Evolutionary conservation across 2,888 invertebrate species (phyloP).

Genomic region (Embidobia sp.): DNA sequence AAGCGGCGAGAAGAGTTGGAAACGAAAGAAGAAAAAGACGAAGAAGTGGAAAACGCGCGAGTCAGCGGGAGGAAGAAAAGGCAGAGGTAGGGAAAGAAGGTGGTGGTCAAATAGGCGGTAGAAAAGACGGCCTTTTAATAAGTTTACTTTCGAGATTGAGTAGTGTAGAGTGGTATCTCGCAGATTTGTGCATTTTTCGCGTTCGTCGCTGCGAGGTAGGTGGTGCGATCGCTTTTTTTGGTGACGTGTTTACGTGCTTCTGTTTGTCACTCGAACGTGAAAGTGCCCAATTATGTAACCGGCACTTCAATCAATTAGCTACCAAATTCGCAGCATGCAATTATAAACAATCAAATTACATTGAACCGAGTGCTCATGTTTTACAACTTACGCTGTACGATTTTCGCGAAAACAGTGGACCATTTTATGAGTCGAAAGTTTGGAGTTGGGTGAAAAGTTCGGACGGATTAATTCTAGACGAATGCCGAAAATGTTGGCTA

Average conservation of each 20-base stretch:
- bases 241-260: too few species aligned
- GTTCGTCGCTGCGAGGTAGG: conserved; percentile 37
- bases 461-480: conserved; percentile 28
- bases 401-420: not conserved
- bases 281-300: too few species aligned
- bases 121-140: conserved; percentile 58
- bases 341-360: too few species aligned
- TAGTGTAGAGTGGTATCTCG: conserved; percentile 43
- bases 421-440: not conserved
- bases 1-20: conserved; percentile 34
- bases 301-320: too few species aligned
- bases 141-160: conserved; percentile 54
- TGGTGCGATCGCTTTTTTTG: not conserved
- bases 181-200: conserved; percentile 32
- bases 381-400: not conserved
- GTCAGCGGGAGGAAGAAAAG: conserved; percentile 58
- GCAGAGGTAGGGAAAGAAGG: conserved; percentile 62
- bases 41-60: conserved; percentile 52
- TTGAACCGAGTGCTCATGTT: too few species aligned
- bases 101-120: conserved; percentile 45
- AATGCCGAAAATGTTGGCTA: conserved; percentile 32
- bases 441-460: too few species aligned
- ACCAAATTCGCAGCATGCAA: too few species aligned
- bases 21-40: conserved; percentile 44
- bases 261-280: not conserved